A percentile compares a stretch with the other conserved stretches of the same genome.
Conservation (phyloP, 2,113 vertebrate genomes). For the Rafetus swinhoei region DNA sequence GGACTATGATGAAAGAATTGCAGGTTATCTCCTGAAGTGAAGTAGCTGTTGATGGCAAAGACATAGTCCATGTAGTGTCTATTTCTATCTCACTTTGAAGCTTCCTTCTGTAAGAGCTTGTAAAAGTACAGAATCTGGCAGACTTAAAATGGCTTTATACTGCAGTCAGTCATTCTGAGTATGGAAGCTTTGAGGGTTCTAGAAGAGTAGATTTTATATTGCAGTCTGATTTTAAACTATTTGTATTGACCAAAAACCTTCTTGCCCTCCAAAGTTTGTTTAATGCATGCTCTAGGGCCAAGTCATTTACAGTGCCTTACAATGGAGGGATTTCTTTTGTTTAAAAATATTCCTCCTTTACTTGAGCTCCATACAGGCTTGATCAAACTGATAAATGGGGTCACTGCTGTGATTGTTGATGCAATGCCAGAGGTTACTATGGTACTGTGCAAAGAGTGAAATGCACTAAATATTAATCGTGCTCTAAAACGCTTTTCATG, state of each 20-base stretch:
- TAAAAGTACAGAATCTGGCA: not conserved
- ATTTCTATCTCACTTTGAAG: slow-evolving; percentile 45
- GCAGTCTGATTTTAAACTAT: not conserved
- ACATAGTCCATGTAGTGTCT: not conserved
- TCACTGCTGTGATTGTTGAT: not conserved
- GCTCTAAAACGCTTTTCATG: not conserved
- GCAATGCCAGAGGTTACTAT: not conserved
- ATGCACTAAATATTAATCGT: not conserved
- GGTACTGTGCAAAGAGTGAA: not conserved
- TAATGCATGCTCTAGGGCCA: not conserved
- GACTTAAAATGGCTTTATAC: not conserved
- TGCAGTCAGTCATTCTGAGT: not conserved
- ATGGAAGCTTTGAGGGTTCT: not conserved
- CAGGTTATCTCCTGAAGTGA: slow-evolving; percentile 18
- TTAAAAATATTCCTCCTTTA: not conserved
- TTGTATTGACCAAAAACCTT: not conserved
- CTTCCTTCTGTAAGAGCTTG: slow-evolving; percentile 35
- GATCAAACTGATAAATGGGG: not conserved
- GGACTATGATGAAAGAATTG: not conserved
- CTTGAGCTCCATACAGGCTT: no score
- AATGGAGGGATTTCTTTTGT: accelerated
- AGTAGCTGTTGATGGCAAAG: slow-evolving; percentile 44
- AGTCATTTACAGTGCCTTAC: not conserved
- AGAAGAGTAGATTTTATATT: not conserved
- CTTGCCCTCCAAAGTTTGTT: not conserved